Evolutionary conservation across 2,888 invertebrate species (phyloP), one percentile per base, ranked within the genome.

Genomic region (Chaetoderma sp.): DNA sequence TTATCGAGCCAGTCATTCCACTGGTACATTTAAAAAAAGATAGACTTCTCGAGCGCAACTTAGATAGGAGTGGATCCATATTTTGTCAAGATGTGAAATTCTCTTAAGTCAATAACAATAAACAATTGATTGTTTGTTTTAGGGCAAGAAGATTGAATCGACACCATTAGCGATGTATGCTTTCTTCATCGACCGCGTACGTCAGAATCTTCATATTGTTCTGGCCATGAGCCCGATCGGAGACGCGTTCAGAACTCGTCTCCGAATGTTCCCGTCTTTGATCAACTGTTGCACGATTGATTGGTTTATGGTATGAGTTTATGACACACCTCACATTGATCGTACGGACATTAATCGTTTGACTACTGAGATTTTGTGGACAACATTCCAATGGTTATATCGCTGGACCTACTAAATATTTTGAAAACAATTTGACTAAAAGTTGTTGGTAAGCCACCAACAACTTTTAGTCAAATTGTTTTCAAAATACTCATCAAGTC

Each of bases 201-300:
- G 79, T 60, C 74, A 81, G 70, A 84, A 86, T 71, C 79, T 87
- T 4, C 87, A 87, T 63, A 78, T 87, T 27, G 84, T 85, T 18
- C 73, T 87, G 56, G 84, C 86, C 47, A 86, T 87, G 86, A 84
- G 83, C 72, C 87, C 86, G 21, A 86, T 87, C 54, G 87, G 87
- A 55, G 86, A 87, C 66, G 83, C 86, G 4, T 87, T 87, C 76
- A 77, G 87, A 39, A 87, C 86, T 77, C 71, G 87, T 47, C 77
- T 87, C 18, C 73, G 86, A 45, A 86, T 86, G 86, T 87, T 87
- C 72, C 87, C 87, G 0, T 86, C 86, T 1, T 83, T 87, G 57
- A 87, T 87, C 72, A 87, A 86, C 77, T 87, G 87, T 73, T 87
- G 86, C 70, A 87, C 87, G 61, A 87, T 87, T 60, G 86, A 87